Evolutionary conservation across 1,140 invertebrate species (phyloP).

Genomic region (Scaptomyza hsui): DNA sequence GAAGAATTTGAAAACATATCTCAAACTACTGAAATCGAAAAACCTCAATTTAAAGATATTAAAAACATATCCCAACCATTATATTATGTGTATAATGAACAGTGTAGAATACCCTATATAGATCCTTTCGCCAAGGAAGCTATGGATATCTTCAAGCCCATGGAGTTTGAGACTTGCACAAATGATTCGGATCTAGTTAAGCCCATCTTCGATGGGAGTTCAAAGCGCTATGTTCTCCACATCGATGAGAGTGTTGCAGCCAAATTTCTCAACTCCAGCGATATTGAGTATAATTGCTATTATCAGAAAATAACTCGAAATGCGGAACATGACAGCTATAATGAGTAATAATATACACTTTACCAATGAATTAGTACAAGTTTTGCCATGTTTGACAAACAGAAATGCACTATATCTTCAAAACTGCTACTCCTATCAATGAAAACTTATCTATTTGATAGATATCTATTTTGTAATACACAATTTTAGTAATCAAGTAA

Average conservation of each 20-base stretch:
- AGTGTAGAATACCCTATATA: conserved; percentile 62
- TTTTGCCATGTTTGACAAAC: too few relatives aligned
- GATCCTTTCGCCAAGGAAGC: conserved; percentile 53
- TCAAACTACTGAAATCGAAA: not conserved
- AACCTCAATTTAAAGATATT: not conserved
- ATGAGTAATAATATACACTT: conserved; percentile 51
- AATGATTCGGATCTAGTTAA: conserved; percentile 58
- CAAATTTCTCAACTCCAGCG: conserved; percentile 39
- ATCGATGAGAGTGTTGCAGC: conserved; percentile 52
- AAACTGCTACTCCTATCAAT: too few relatives aligned
- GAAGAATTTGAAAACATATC: too few relatives aligned
- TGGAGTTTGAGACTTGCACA: conserved; percentile 47
- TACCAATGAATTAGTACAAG: too few relatives aligned
- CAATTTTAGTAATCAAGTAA: too few relatives aligned
- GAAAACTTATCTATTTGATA: too few relatives aligned
- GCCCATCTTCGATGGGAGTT: conserved; percentile 49
- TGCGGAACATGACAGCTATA: conserved; percentile 38
- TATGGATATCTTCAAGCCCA: conserved; percentile 25
- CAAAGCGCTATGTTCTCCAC: conserved; percentile 44
- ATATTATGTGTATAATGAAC: conserved; percentile 46
- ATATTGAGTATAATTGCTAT: conserved; percentile 60
- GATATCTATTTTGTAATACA: too few relatives aligned
- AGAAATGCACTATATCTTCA: too few relatives aligned
- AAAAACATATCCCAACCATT: not conserved
- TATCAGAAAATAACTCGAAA: conserved; percentile 58